A percentile compares a stretch with the other conserved stretches of the same genome.
phyloP scores from a whole-genome alignment of 30 jellyfish, hydroid and myxozoan genomes.

The Hydra vulgaris region DNA sequence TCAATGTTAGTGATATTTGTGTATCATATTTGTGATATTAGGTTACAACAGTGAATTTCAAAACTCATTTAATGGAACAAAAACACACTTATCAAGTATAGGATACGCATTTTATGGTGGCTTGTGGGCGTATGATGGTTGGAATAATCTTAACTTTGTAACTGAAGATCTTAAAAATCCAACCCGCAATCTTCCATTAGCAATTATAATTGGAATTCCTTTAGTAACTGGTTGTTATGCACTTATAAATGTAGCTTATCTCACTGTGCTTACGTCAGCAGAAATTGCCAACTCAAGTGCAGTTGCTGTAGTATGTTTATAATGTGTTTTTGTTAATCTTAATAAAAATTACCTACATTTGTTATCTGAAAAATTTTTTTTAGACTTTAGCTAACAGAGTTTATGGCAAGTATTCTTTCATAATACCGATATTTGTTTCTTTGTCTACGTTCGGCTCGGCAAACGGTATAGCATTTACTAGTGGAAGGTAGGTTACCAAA shows the following conservation, averaged over 20 bases:
- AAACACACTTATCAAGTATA: constrained; percentile 21
- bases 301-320: constrained; percentile 38
- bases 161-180: constrained; percentile 40
- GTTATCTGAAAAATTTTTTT: not conserved
- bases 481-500: constrained; percentile 22
- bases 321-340: not conserved
- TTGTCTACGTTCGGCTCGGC: constrained; percentile 37
- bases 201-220: constrained; percentile 41
- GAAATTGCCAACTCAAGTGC: constrained; percentile 28
- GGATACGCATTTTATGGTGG: constrained; percentile 48
- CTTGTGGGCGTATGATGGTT: constrained; percentile 47
- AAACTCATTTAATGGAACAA: constrained; percentile 25
- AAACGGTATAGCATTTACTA: constrained; percentile 29
- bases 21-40: too few relatives aligned
- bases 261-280: constrained; percentile 20
- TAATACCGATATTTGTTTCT: constrained; percentile 27
- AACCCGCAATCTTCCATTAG: constrained; percentile 31
- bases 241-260: constrained; percentile 25
- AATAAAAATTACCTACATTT: too few relatives aligned
- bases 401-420: constrained; percentile 28
- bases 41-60: constrained; percentile 19
- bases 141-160: constrained; percentile 33
- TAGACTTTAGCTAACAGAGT: constrained; percentile 19
- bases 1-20: too few relatives aligned
- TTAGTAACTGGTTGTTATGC: constrained; percentile 34